phyloP scores from a whole-genome alignment of 37 sponge, comb jelly and placozoan genomes.

The Theonella swinhoei region DNA sequence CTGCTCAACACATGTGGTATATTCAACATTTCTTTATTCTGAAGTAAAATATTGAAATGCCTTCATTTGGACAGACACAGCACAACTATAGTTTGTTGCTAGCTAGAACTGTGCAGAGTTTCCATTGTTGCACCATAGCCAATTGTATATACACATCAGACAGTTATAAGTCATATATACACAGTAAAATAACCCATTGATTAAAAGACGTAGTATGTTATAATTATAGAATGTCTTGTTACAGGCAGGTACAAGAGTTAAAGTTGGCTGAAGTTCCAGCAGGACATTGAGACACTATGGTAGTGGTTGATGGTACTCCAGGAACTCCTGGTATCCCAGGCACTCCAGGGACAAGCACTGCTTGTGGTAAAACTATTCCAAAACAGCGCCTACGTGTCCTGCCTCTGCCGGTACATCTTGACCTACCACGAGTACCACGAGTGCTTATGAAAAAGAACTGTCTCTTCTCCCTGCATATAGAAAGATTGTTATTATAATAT shows the following conservation, averaged over 20 bases:
- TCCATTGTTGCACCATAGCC: too few species aligned
- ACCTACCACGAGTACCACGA: not conserved
- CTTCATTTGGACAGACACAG: too few species aligned
- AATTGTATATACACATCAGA: too few species aligned
- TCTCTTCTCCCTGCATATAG: not conserved
- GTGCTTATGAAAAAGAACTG: constrained; percentile 11
- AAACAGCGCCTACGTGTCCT: not conserved
- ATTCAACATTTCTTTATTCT: too few species aligned
- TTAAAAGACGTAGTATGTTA: too few species aligned
- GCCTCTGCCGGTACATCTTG: not conserved
- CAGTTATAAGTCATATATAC: too few species aligned
- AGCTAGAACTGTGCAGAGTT: too few species aligned
- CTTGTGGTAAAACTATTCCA: not conserved
- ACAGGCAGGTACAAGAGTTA: not conserved
- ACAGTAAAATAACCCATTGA: too few species aligned
- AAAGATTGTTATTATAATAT: too few species aligned
- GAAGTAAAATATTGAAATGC: too few species aligned
- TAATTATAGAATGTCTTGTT: not conserved
- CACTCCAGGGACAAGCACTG: not conserved
- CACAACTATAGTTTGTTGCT: too few species aligned
- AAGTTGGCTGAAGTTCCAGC: not conserved
- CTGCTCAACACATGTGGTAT: too few species aligned
- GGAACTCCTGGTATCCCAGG: not conserved
- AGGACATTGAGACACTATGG: not conserved
- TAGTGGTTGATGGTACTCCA: not conserved